Conservation (phyloP, 2,888 invertebrate species). For the Cephonodes hylas region DNA sequence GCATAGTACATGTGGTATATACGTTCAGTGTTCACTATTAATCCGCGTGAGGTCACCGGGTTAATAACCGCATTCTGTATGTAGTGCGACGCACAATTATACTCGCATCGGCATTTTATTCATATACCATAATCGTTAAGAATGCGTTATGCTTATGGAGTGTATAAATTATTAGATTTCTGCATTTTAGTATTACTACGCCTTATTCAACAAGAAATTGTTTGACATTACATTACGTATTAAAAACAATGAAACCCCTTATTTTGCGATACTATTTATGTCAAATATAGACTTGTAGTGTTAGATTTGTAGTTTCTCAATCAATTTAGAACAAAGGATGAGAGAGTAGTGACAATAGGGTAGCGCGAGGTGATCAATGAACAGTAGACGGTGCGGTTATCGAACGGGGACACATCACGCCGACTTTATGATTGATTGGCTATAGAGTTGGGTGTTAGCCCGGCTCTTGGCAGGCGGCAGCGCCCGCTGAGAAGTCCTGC, state of each 20-base stretch:
- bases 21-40: neutral
- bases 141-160: neutral
- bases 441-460: slow-evolving; percentile 22
- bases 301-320: neutral
- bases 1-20: neutral
- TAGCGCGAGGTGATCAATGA: neutral
- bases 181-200: no score
- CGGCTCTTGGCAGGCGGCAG: slow-evolving; percentile 26
- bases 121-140: neutral
- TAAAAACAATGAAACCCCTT: no score
- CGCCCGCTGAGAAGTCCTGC: slow-evolving; percentile 58
- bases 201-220: no score
- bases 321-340: neutral
- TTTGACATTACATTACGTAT: no score
- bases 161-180: slow-evolving; percentile 12
- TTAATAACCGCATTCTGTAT: slow-evolving; percentile 14
- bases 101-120: slow-evolving; percentile 11
- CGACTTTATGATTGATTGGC: slow-evolving; percentile 61
- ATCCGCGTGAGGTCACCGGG: slow-evolving; percentile 18
- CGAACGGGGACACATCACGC: slow-evolving; percentile 35
- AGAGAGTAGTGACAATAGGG: neutral
- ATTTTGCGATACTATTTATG: no score
- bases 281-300: no score
- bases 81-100: slow-evolving; percentile 8
- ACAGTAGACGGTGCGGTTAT: neutral